Evolutionary conservation across 2,113 vertebrate species (phyloP).

Genomic region (Steatornis caripensis): DNA sequence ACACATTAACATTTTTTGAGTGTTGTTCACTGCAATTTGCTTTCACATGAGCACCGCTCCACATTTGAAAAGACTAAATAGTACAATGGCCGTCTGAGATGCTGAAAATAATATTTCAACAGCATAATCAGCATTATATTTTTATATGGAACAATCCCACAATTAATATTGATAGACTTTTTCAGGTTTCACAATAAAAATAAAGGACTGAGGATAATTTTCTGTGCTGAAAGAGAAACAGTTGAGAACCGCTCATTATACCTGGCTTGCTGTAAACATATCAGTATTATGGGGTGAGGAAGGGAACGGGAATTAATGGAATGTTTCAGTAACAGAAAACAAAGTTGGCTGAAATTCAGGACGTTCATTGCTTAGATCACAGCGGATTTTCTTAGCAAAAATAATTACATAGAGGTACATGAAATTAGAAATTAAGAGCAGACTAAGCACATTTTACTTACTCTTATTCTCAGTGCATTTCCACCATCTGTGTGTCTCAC

Average conservation of each 20-base stretch:
- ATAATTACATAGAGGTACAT: not conserved
- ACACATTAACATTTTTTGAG: not conserved
- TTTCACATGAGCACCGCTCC: not conserved
- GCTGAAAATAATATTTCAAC: constrained; percentile 12
- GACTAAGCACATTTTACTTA: not conserved
- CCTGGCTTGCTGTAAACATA: not conserved
- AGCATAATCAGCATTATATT: not conserved
- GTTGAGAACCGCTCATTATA: not conserved
- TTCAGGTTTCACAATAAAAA: not conserved
- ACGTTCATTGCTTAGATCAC: not conserved
- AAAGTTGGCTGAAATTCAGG: not conserved
- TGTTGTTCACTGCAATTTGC: constrained; percentile 1
- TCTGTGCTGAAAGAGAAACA: not conserved
- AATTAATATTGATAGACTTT: not conserved
- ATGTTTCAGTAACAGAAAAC: not conserved
- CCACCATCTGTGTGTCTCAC: not conserved
- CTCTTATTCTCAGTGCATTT: not conserved
- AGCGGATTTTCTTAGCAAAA: not conserved
- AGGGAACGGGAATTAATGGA: not conserved
- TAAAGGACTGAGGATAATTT: not conserved
- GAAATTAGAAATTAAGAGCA: not conserved
- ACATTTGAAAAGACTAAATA: not conserved
- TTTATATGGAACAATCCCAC: not conserved
- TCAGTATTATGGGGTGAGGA: not conserved
- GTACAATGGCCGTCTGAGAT: not conserved